Evolutionary conservation across 2,113 vertebrate species (phyloP).

Genomic region (Engraulis encrasicolus): DNA sequence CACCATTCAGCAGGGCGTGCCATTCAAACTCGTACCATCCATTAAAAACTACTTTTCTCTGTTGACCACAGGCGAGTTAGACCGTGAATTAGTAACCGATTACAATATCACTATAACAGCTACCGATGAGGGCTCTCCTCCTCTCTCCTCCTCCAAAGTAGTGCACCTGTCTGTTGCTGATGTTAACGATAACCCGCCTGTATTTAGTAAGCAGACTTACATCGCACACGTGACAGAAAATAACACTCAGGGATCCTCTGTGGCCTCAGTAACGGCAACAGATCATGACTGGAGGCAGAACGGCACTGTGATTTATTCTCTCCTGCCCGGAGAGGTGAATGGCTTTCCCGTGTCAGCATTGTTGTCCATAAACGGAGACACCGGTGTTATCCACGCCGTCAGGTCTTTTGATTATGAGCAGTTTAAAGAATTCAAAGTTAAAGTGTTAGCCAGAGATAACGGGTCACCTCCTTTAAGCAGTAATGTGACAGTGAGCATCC

Average conservation of each 20-base stretch:
- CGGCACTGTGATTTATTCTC: constrained; percentile 55
- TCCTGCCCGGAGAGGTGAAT: constrained; percentile 49
- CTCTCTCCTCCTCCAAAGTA: constrained; percentile 53
- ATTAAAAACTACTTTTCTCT: constrained; percentile 72
- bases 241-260: constrained; percentile 54
- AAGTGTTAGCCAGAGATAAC: constrained; percentile 63
- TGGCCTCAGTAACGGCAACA: constrained; percentile 48
- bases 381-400: constrained; percentile 47
- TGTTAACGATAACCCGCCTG: constrained; percentile 68
- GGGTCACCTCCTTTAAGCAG: constrained; percentile 58
- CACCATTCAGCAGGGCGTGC: constrained; percentile 59
- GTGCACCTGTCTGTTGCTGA: constrained; percentile 59
- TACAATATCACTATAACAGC: constrained; percentile 70
- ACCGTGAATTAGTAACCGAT: constrained; percentile 59
- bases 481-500: constrained; percentile 48
- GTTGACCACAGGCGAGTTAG: constrained; percentile 57
- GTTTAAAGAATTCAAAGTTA: constrained; percentile 58
- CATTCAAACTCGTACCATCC: constrained; percentile 69
- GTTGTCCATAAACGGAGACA: constrained; percentile 57
- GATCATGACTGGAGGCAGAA: constrained; percentile 63
- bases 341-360: constrained; percentile 49
- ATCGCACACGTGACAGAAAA: constrained; percentile 60
- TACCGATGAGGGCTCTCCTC: constrained; percentile 57
- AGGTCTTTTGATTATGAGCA: constrained; percentile 74
- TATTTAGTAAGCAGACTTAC: constrained; percentile 59